These are phyloP conservation scores for Mercenaria mercenaria DNA, from an alignment of 1,140 invertebrate genomes.

Conservation along the genomic window DNA sequence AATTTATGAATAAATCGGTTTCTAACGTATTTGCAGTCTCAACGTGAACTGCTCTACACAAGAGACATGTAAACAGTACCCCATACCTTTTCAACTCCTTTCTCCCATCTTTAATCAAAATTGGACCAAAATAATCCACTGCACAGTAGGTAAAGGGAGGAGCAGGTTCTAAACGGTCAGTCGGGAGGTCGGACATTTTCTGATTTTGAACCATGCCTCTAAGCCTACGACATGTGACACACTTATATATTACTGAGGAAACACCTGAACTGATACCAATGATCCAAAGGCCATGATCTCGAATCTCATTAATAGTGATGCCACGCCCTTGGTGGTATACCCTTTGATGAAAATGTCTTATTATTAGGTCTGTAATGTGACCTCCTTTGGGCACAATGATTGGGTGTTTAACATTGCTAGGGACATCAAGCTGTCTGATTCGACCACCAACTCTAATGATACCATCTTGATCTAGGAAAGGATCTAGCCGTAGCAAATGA, in stretches of 20 bases:
- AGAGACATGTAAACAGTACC: conserved; percentile 37
- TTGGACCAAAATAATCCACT: conserved; percentile 66
- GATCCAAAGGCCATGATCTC: background rate
- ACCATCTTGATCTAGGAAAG: background rate
- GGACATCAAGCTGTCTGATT: background rate
- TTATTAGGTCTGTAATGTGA: background rate
- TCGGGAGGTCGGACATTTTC: conserved; percentile 67
- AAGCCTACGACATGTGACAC: conserved; percentile 63
- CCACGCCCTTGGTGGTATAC: background rate
- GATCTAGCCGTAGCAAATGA: background rate
- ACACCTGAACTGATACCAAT: conserved; percentile 7
- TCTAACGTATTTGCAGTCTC: conserved; percentile 1
- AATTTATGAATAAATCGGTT: conserved; percentile 28
- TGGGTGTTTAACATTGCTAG: background rate
- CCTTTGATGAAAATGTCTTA: background rate
- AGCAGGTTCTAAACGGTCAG: conserved; percentile 49
- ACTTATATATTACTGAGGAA: conserved; percentile 45
- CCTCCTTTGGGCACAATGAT: background rate
- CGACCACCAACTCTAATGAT: background rate
- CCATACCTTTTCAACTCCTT: background rate
- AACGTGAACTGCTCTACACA: conserved; percentile 19
- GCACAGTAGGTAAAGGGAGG: conserved; percentile 62
- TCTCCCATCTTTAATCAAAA: conserved; percentile 18
- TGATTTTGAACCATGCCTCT: conserved; percentile 11
- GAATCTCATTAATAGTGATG: background rate